A percentile compares a stretch with the other conserved stretches of the same genome.
Conservation (phyloP, 2,797 vertebrate species). For the Darevskia nairensis region DNA sequence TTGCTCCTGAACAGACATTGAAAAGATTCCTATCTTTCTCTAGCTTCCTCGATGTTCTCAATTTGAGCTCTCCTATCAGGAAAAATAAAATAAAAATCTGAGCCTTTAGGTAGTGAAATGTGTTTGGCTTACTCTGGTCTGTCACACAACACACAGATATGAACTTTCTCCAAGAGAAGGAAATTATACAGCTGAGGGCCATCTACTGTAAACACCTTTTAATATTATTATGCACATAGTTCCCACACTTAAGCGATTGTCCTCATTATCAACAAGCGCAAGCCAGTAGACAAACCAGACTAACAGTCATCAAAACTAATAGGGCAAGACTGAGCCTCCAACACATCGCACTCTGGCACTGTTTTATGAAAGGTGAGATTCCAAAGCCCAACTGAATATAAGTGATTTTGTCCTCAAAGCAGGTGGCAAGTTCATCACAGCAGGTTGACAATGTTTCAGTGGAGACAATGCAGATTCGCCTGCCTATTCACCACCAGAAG, state of each 20-base stretch:
- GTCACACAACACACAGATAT: background rate
- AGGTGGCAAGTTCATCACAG: slow-evolving; percentile 13
- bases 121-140: background rate
- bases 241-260: background rate
- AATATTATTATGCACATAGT: background rate
- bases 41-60: background rate
- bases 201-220: background rate
- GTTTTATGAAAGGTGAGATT: background rate
- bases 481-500: slow-evolving; percentile 11
- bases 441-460: slow-evolving; percentile 4
- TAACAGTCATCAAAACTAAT: background rate
- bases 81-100: background rate
- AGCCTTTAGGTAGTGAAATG: background rate
- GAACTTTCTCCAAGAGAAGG: background rate
- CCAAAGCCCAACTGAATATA: background rate
- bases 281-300: background rate
- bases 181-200: background rate
- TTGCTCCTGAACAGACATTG: background rate
- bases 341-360: background rate
- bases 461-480: background rate
- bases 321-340: background rate
- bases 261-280: background rate
- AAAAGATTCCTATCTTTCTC: background rate
- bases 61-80: background rate
- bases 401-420: background rate